phyloP scores from a whole-genome alignment of 2,113 vertebrate species.

The Cettia cetti region DNA sequence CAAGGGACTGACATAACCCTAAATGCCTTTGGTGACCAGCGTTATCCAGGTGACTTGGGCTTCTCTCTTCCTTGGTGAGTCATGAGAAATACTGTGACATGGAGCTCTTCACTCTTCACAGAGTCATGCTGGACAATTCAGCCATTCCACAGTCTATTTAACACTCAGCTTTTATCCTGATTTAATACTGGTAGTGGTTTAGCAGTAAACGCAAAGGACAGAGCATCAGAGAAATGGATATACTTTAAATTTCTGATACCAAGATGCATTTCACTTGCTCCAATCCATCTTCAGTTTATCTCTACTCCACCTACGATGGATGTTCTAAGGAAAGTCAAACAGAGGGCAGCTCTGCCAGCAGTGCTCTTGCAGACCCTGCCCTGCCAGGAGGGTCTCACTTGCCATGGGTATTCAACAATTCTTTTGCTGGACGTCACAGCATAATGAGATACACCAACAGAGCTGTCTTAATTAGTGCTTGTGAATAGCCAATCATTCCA shows the following conservation, averaged over 20 bases:
- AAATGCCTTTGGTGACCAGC: neutral
- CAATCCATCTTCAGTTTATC: neutral
- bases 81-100: neutral
- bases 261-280: neutral
- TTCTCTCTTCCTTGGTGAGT: neutral
- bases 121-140: neutral
- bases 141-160: neutral
- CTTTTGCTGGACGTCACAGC: neutral
- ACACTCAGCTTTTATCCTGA: neutral
- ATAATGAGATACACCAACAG: neutral
- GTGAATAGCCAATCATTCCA: neutral
- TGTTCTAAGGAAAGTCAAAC: neutral
- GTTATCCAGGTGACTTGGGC: neutral
- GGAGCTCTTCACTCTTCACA: neutral
- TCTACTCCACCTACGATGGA: neutral
- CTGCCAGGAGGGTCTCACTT: neutral
- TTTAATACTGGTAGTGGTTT: neutral
- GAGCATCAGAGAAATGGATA: neutral
- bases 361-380: neutral
- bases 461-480: neutral
- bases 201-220: neutral
- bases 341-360: rapidly evolving
- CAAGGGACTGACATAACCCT: neutral
- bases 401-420: neutral
- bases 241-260: neutral